Evolutionary conservation across 1,140 invertebrate species (phyloP).

Genomic region (Bombus huntii): DNA sequence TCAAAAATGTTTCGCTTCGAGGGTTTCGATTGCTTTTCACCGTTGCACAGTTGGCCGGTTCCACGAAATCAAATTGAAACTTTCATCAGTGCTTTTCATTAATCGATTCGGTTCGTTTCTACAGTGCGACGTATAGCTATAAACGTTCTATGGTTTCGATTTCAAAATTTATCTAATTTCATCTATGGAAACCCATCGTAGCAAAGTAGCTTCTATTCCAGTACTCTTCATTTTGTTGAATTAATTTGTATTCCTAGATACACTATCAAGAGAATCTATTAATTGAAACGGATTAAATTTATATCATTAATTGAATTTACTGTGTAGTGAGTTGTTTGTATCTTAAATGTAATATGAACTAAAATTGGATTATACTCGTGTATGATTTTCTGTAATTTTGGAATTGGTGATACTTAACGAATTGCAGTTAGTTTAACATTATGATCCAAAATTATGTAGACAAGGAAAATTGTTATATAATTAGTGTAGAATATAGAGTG

Average conservation of each 20-base stretch:
- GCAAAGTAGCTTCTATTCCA: background rate
- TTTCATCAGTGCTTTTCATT: constrained; percentile 32
- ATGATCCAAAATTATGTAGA: background rate
- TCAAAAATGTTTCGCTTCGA: background rate
- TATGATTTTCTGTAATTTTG: background rate
- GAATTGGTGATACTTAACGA: background rate
- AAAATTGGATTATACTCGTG: background rate
- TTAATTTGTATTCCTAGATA: background rate
- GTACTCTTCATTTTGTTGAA: no score
- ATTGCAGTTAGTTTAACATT: background rate
- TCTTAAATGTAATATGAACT: background rate
- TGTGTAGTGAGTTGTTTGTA: background rate
- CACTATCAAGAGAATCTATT: background rate
- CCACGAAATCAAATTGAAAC: constrained; percentile 20
- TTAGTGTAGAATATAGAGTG: background rate
- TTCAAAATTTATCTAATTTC: constrained; percentile 5
- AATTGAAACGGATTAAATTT: background rate
- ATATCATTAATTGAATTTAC: background rate
- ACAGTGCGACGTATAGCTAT: background rate
- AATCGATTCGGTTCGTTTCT: constrained; percentile 19
- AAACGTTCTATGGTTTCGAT: background rate
- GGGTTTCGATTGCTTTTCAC: constrained; percentile 16
- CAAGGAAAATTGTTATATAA: background rate
- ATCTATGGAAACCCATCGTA: background rate
- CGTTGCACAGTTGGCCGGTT: background rate